These are phyloP conservation scores for Thymelicus lineola DNA, from an alignment of 2,888 invertebrate genomes.

Conservation along the genomic window DNA sequence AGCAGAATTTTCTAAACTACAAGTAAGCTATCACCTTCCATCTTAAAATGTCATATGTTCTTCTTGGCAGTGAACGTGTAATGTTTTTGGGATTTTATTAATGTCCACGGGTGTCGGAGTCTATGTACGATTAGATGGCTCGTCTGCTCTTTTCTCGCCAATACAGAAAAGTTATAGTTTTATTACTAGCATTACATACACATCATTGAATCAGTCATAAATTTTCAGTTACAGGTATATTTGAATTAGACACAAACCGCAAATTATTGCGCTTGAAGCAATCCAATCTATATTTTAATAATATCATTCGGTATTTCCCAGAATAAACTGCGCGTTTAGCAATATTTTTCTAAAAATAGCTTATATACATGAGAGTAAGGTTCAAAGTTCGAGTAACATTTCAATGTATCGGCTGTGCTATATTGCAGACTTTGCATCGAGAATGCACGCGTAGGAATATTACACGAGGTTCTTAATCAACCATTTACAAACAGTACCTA, in stretches of 20 bases:
- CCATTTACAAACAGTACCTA: background rate
- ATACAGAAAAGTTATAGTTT: too few species aligned
- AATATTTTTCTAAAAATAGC: background rate
- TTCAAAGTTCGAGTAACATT: background rate
- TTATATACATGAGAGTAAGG: background rate
- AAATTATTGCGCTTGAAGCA: background rate
- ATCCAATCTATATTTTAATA: background rate
- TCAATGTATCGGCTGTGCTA: background rate
- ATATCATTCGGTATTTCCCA: background rate
- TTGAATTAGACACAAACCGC: background rate
- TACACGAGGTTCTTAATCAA: slow-evolving; percentile 2
- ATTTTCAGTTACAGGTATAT: too few species aligned
- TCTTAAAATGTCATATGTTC: too few species aligned
- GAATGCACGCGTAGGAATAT: background rate
- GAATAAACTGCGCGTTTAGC: background rate
- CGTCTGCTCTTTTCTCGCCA: too few species aligned
- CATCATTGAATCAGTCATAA: too few species aligned
- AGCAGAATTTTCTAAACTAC: too few species aligned
- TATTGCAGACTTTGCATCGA: background rate
- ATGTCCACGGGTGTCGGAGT: too few species aligned
- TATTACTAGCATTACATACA: too few species aligned
- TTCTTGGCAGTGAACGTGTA: too few species aligned
- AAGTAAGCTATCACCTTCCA: too few species aligned
- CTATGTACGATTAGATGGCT: too few species aligned
- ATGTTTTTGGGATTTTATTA: too few species aligned